phyloP scores from a whole-genome alignment of 2,797 vertebrate genomes.

The Botia kubotai region DNA sequence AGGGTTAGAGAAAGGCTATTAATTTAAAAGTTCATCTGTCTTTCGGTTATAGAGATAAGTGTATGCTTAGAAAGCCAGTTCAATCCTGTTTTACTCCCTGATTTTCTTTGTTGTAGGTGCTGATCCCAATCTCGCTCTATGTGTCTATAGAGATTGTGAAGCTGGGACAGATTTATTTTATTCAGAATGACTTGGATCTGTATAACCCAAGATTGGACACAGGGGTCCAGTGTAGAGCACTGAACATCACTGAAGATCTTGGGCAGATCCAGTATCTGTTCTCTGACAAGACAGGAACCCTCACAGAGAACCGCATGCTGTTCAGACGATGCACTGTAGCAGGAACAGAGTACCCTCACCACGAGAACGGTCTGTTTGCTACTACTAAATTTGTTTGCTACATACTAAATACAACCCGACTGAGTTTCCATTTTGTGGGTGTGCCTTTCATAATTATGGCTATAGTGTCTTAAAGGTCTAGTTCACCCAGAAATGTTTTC shows the following conservation, averaged over 20 bases:
- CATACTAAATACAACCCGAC: background rate
- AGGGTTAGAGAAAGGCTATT: too few species aligned
- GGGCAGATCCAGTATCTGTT: conserved; percentile 95
- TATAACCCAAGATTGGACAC: conserved; percentile 86
- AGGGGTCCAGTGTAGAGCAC: conserved; percentile 87
- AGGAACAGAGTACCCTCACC: conserved; percentile 90
- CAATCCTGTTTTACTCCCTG: background rate
- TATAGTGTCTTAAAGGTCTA: background rate
- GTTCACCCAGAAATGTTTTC: too few species aligned
- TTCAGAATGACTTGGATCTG: conserved; percentile 90
- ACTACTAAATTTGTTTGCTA: too few species aligned
- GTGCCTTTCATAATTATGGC: background rate
- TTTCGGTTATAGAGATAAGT: background rate
- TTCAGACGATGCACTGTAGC: conserved; percentile 92
- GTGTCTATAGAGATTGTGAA: conserved; percentile 98
- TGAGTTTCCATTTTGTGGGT: background rate
- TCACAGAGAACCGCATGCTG: conserved; percentile 98
- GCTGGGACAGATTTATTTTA: conserved; percentile 92
- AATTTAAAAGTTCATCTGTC: background rate
- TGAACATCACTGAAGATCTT: conserved; percentile 95
- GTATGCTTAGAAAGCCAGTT: background rate
- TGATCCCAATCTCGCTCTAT: conserved; percentile 96
- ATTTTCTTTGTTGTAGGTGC: conserved; percentile 79
- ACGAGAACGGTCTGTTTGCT: conserved; percentile 86
- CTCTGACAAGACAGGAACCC: conserved; percentile 96